Evolutionary conservation across 2,888 invertebrate species (phyloP).

Genomic region (Philonicus albiceps): DNA sequence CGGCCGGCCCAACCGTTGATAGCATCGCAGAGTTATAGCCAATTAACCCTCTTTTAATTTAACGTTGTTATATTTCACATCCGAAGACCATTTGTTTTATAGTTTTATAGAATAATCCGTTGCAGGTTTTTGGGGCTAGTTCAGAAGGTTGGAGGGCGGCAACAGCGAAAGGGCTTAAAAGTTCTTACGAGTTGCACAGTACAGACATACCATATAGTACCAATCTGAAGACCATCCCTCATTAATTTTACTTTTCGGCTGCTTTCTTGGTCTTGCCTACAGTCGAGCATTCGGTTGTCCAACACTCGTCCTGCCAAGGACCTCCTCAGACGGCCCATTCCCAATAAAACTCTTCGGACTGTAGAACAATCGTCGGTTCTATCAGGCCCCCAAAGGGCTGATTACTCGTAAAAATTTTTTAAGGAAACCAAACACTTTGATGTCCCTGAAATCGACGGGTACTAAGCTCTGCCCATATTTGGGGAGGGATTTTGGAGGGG

Average conservation of each 20-base stretch:
- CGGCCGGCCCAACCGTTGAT: conserved; percentile 46
- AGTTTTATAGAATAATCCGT: conserved; percentile 35
- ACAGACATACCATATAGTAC: background rate
- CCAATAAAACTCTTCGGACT: background rate
- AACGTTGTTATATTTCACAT: conserved; percentile 49
- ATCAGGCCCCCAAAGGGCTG: background rate
- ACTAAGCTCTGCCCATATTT: background rate
- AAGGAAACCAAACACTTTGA: background rate
- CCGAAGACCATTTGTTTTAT: conserved; percentile 32
- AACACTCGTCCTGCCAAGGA: background rate
- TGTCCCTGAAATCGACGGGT: conserved; percentile 2
- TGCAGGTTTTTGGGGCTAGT: background rate
- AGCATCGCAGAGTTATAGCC: conserved; percentile 51
- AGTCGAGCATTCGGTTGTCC: background rate
- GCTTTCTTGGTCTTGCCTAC: background rate
- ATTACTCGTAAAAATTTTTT: background rate
- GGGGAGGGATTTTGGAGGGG: background rate
- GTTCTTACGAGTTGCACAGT: conserved; percentile 9
- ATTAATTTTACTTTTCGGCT: conserved; percentile 41
- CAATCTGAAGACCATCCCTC: conserved; percentile 6
- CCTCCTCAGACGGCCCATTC: background rate
- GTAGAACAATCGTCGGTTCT: background rate
- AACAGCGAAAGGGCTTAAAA: background rate
- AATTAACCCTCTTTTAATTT: conserved; percentile 52
- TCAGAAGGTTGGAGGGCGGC: background rate